Base-by-base conservation (phyloP, 2,888 invertebrate species). In the Orchestes rusci region DNA sequence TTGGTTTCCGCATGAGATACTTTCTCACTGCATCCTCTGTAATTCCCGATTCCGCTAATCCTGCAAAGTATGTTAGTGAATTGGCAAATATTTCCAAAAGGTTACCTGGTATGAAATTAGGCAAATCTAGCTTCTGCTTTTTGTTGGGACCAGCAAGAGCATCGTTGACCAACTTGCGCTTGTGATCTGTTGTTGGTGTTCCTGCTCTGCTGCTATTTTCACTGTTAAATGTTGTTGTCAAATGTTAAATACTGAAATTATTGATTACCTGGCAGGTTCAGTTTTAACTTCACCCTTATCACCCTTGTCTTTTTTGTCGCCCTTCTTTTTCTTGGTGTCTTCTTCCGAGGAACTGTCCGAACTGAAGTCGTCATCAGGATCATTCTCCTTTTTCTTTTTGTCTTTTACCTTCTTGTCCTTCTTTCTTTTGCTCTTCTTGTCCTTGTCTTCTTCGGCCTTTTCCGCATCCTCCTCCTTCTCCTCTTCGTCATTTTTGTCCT, bases 1-100 rank as follows among this genome's bases (percentile, higher is more conserved):
- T 94, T 1, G 97, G 99, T 63, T 97, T 97, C 7, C 97, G 79
- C 68, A 89, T 86, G 20, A 99, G 72, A 70, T 99, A 97, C 12
- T 95, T 80, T 2, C 95, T 76, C 4, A 99, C 93, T 0, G 92
- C 88, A 59, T 95, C 95, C 65, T 96, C 95, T 0, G 91, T 91
- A 27, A 94, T 91, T 38, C 90, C 90, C 63, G 86, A 87, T 57
- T 89, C 88, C 3, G 51, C 51, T 27, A 48, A 23, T 5, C 23
- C 23, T 23, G 23, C 5, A 23, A 23, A 23, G 5, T 23, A 23
- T 23, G 23, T 10, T 23, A 23, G 10, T 7, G 10, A 23, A 23
- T 23, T 5, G 27, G 16, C 15, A 30, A 39, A 30, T 13, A 12
- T 36, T 18, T 20, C 28, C 16, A 29, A n/a, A 4, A 16, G 16